Evolutionary conservation across 1,140 invertebrate genomes (phyloP), one percentile per base, ranked within the genome.

Genomic region (Bilobella aurantiaca): DNA sequence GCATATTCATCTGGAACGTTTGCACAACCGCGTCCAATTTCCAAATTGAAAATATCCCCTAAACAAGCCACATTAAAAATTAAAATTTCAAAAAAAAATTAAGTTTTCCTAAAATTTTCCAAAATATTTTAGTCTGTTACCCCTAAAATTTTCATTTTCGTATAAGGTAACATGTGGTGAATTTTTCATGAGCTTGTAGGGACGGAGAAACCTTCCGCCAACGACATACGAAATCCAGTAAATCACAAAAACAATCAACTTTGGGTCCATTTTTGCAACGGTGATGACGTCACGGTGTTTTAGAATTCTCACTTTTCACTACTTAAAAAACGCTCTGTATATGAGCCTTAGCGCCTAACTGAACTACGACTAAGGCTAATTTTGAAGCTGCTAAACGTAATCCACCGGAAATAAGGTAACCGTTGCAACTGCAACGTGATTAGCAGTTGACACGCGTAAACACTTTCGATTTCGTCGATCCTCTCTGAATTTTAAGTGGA

Each of bases 121-220:
- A 18, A 47, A 32, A 12, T 18, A 37, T 25, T 62, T 28, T 16
- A 62, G 31, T 59, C 58, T 32, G 37, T 63, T 62, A 69, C 68
- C 68, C 60, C 62, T 58, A 34, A 37, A 63, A 25, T 66, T 62
- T 46, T 69, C 68, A 64, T 69, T 64, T 56, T 69, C 68, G 53
- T 63, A 69, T 42, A 69, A n/a, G 0, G 64, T 66, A 1, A 69
- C 49, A 42, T 57, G 64, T 21, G 64, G 60, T 3, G 16, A 29
- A 23, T 53, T 42, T 25, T 31, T 46, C 28, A 23, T 58, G 23
- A 57, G 30, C 29, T 49, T 56, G 23, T 60, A 31, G 8, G 49
- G 49, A 18, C 18, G 8, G 8, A 42, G 18, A 18, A 18, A 23
- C 49, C 23, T 53, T 23, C 21, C 8, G 49, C 8, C 25, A 5